phyloP scores from a whole-genome alignment of 2,797 vertebrate genomes.

The Manis pentadactyla region DNA sequence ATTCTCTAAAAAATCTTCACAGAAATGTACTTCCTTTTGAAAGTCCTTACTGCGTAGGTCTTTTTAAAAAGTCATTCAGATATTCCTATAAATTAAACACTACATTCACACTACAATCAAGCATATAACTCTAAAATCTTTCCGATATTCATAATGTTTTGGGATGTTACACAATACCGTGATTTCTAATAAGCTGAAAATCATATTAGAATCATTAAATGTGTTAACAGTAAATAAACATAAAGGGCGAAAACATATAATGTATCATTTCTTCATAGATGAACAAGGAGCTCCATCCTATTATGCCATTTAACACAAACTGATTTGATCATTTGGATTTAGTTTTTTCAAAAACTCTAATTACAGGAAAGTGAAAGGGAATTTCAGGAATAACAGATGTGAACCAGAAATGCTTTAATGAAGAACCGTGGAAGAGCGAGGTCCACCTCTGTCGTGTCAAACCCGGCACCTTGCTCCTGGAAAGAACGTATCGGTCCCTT shows the following conservation, averaged over 20 bases:
- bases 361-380: constrained; percentile 58
- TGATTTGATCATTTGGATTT: not conserved
- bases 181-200: constrained; percentile 4
- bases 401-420: not conserved
- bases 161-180: not conserved
- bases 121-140: not conserved
- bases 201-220: not conserved
- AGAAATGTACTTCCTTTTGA: not conserved
- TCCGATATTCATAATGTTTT: not conserved
- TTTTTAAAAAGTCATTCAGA: constrained; percentile 3
- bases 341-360: constrained; percentile 6
- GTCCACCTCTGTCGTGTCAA: not conserved
- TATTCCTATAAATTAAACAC: constrained; percentile 47
- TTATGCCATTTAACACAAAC: not conserved
- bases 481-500: not conserved
- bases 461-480: not conserved
- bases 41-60: not conserved
- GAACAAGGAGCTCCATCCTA: not conserved
- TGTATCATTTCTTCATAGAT: not conserved
- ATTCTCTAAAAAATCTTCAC: not conserved
- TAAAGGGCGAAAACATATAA: not conserved
- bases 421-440: not conserved
- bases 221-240: not conserved
- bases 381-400: constrained; percentile 58
- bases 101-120: constrained; percentile 17